Percentiles rank a stretch among this genome's conserved stretches.
These are phyloP conservation scores for Gopherus flavomarginatus DNA, from an alignment of 2,113 vertebrate species.

Conservation along the genomic window DNA sequence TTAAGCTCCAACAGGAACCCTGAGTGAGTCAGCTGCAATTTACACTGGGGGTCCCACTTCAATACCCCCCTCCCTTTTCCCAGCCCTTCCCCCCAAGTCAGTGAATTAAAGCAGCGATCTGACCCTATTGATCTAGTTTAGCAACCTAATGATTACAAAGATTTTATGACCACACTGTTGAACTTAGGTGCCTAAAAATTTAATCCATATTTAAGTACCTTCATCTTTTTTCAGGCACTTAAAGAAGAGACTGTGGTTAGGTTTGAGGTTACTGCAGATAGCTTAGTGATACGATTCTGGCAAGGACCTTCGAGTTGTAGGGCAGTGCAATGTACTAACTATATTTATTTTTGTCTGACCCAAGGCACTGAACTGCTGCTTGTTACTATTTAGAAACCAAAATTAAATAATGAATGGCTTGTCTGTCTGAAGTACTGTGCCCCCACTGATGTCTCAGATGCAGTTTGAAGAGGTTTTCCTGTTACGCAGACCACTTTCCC, in stretches of 20 bases:
- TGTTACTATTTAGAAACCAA: neutral
- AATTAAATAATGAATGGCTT: neutral
- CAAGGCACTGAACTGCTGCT: neutral
- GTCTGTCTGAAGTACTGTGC: neutral
- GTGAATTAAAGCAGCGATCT: neutral
- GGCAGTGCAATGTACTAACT: neutral
- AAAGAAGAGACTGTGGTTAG: neutral
- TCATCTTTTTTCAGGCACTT: neutral
- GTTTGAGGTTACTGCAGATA: neutral
- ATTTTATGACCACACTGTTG: neutral
- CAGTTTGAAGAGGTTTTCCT: neutral
- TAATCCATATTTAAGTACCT: neutral
- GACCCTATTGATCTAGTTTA: neutral
- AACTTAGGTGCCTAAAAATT: neutral
- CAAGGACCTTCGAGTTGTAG: fast-evolving
- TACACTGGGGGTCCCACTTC: neutral
- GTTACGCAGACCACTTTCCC: neutral
- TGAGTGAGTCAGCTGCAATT: neutral
- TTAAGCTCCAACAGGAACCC: neutral
- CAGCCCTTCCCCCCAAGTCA: neutral
- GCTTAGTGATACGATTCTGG: neutral
- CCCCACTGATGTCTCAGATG: neutral
- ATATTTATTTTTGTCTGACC: neutral
- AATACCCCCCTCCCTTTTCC: neutral
- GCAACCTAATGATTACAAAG: neutral